Base-by-base conservation (phyloP, 2,888 invertebrate species). In the Aspidapion aeneum region DNA sequence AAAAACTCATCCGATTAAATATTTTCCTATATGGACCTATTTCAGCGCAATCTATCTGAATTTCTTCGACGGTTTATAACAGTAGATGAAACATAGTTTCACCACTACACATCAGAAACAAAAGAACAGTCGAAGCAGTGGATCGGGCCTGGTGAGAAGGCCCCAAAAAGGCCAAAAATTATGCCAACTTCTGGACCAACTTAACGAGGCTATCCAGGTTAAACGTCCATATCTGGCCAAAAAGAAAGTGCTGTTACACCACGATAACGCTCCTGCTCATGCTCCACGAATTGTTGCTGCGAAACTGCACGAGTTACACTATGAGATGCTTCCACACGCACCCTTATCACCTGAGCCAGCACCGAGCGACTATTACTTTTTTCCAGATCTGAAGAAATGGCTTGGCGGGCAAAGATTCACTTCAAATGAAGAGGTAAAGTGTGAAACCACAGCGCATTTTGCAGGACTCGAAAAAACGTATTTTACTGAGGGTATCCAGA, bases 91-190 rank as follows among this genome's bases (percentile, higher is more conserved):
- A 59, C 59, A 51, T 59, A 51, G 59, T 1, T 57, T 22, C 58
- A 62, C 58, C 57, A 22, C 35, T 57, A 57, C 57, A 21, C 69
- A 18, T 72, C 74, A 62, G 74, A 76, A 63, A 73, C 72, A 48
- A 77, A 76, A 61, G n/a, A 55, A 50, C 60, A 66, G 56, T 68
- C 64, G 20, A 68, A 61, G 20, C 61, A 61, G 57, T 61, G 61
- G 63, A 17, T 57, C 61, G 57, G 0, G 21, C 1, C 55, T 16
- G 63, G 64, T 55, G 69, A 68, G 64, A 7, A 16, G 64, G 68
- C 66, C 17, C 70, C 67, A 57, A 67, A 69, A 64, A 72, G 70
- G 63, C 68, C 66, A 48, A 69, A 65, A 9, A 56, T 35, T 35
- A 35, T 35, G 35, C 35, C 35, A 35, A 35, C 35, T 35, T 35